Evolutionary conservation across 2,888 invertebrate species (phyloP).

Genomic region (Coenonympha glycerion): DNA sequence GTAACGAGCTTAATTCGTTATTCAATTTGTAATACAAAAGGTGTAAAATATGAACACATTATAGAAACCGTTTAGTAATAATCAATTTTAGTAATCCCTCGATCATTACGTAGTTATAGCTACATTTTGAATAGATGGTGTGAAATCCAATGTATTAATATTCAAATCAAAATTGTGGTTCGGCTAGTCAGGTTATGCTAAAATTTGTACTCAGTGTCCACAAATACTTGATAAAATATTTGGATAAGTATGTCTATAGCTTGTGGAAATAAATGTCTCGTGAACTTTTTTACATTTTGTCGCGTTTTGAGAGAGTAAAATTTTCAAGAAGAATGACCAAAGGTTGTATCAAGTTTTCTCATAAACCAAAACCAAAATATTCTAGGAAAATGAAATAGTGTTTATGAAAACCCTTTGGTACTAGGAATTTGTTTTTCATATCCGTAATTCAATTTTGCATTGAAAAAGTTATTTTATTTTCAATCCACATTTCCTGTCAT

Average conservation of each 20-base stretch:
- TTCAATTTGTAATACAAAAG: slow-evolving; percentile 22
- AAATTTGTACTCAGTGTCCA: slow-evolving; percentile 6
- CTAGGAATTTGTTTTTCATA: too few relatives aligned
- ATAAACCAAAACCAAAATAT: too few relatives aligned
- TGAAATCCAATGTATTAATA: slow-evolving; percentile 26
- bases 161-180: slow-evolving; percentile 19
- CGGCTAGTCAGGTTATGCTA: slow-evolving; percentile 14
- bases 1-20: slow-evolving; percentile 11
- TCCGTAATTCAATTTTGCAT: too few relatives aligned
- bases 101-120: slow-evolving; percentile 14
- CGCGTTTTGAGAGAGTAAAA: too few relatives aligned
- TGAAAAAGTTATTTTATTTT: too few relatives aligned
- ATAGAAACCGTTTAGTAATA: slow-evolving; percentile 19
- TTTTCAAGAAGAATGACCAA: too few relatives aligned
- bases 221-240: slow-evolving; percentile 6
- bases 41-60: slow-evolving; percentile 22
- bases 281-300: too few relatives aligned
- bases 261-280: not conserved
- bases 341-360: too few relatives aligned
- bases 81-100: slow-evolving; percentile 18
- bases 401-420: too few relatives aligned
- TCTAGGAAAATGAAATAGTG: too few relatives aligned
- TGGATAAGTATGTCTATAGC: not conserved
- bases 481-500: too few relatives aligned
- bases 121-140: slow-evolving; percentile 19